Evolutionary conservation across 2,113 vertebrate species (phyloP).

Genomic region (Pomatorhinus ruficollis): DNA sequence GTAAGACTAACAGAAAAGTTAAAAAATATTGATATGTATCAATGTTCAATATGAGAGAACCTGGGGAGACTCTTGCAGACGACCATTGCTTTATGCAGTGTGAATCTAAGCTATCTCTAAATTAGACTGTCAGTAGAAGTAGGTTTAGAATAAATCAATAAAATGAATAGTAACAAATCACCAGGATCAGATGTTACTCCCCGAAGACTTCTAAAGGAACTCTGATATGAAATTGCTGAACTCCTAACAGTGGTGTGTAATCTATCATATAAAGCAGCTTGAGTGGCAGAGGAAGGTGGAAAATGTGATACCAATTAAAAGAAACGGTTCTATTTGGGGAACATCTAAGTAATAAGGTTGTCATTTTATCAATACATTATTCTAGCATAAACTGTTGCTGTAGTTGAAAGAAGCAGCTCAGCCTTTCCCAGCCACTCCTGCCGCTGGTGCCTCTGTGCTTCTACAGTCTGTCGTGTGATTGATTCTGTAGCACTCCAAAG

Average conservation of each 20-base stretch:
- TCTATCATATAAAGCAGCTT: conserved; percentile 31
- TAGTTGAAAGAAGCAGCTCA: not conserved
- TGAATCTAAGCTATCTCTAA: not conserved
- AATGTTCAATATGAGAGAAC: not conserved
- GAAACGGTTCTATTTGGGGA: not conserved
- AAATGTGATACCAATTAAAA: conserved; percentile 57
- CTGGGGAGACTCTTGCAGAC: not conserved
- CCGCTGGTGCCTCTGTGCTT: not conserved
- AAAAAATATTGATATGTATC: not conserved
- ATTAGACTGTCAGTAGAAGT: not conserved
- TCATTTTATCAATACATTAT: conserved; percentile 19
- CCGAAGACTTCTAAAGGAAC: conserved; percentile 33
- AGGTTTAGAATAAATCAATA: conserved; percentile 54
- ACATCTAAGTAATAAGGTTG: not conserved
- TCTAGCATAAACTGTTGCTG: not conserved
- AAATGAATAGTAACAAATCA: conserved; percentile 50
- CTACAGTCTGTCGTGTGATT: accelerated
- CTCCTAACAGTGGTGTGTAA: not conserved
- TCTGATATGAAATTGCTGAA: no score
- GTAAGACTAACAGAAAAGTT: not conserved
- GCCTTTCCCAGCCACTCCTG: not conserved
- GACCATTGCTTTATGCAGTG: not conserved
- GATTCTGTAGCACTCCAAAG: not conserved
- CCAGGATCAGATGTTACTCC: conserved; percentile 30
- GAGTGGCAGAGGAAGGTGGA: not conserved